Base-by-base conservation (phyloP, 2,797 vertebrate species). In the Pantherophis vulpinus region DNA sequence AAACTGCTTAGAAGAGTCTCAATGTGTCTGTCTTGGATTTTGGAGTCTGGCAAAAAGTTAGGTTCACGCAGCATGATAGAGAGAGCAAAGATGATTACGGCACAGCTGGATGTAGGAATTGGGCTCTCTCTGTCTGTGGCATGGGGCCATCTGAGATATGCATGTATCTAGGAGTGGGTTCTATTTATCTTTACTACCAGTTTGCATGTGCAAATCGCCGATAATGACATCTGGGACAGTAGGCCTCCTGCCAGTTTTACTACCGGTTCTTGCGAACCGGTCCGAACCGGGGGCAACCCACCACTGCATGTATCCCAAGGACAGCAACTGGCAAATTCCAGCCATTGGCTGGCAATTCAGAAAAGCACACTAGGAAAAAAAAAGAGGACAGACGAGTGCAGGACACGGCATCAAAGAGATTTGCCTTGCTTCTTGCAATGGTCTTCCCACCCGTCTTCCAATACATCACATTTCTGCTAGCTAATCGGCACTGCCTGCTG, bases 401-500 rank as follows among this genome's bases (percentile, higher is more conserved):
- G 37, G 74, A 11, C 0, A 11, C 20, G 55, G 87, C 20, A 13
- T 51, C 42, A 59, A 1, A 93, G 54, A 47, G 11, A 10, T 83
- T 83, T 12, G 37, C 20, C 1, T 83, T 20, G 1, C 37, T 56
- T 9, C 47, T 90, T 47, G 2, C 4, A 55, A 47, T 12, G 5
- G 37, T 83, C 74, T 83, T 83, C 20, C 74, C 42, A 83, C 37
- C 37, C 11, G 37, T 37, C 16, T 47, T 25, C 56, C 63, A 90
- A 54, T 8, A 20, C 79, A 42, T 90, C 42, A 87, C 91, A 94
- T 91, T 23, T 0, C 1, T 7, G 66, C 27, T 37, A 55, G 90
- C 16, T 92, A 92, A 55, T 51, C 59, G 29, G 83, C 42, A 2
- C 58, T 88, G 58, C 91, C 94, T 91, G 89, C 90, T 93, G 70